These are phyloP conservation scores for Cylas formicarius DNA, from an alignment of 1,140 invertebrate species.

Conservation along the genomic window DNA sequence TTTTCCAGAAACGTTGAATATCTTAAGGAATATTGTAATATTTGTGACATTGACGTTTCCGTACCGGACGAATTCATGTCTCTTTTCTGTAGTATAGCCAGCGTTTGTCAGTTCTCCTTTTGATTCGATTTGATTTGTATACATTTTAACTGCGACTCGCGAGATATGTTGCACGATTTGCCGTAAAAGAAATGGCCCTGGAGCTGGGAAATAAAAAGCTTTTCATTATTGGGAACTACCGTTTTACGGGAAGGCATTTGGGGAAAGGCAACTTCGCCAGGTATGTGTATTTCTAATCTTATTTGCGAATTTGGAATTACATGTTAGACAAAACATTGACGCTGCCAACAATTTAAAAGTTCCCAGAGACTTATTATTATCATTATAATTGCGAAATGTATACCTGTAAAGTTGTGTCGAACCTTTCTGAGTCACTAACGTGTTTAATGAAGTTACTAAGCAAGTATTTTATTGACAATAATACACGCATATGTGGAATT, in stretches of 20 bases:
- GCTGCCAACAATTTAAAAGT: no score
- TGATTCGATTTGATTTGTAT: no score
- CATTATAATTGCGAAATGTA: no score
- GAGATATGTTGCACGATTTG: no score
- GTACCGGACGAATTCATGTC: neutral
- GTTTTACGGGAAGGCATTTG: slow-evolving; percentile 49
- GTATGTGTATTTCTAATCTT: slow-evolving; percentile 32
- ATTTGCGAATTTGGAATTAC: neutral
- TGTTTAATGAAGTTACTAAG: no score
- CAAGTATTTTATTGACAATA: no score
- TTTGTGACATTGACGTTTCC: slow-evolving; percentile 3
- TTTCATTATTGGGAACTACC: slow-evolving; percentile 48
- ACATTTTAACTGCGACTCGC: no score
- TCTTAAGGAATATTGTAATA: neutral
- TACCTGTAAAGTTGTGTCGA: no score
- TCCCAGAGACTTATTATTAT: no score
- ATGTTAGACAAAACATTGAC: neutral
- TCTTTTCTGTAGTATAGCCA: neutral
- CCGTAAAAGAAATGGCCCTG: slow-evolving; percentile 23
- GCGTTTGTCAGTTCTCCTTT: neutral
- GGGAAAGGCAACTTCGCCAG: slow-evolving; percentile 55
- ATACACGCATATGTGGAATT: no score
- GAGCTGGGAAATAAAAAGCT: slow-evolving; percentile 28
- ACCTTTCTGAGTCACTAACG: no score
- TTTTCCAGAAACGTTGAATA: neutral